Evolutionary conservation across 2,797 vertebrate species (phyloP).

Genomic region (Xenops minutus): DNA sequence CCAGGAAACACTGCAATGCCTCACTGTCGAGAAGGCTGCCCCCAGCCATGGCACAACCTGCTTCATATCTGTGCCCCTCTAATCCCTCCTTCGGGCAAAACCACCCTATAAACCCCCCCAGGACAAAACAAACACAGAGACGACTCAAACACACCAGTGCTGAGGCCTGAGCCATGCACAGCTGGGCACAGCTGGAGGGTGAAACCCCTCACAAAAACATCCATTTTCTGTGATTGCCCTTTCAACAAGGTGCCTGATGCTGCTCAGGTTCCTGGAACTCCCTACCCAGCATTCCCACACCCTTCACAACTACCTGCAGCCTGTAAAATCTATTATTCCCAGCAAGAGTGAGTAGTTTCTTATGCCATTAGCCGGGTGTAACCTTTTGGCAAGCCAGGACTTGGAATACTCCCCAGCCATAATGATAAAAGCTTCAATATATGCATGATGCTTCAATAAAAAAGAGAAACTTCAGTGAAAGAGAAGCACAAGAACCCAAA

Average conservation of each 20-base stretch:
- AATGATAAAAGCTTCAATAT: conserved; percentile 8
- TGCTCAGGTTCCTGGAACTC: not conserved
- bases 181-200: not conserved
- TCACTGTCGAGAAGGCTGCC: not conserved
- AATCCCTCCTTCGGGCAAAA: not conserved
- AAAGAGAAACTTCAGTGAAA: not conserved
- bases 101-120: accelerated
- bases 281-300: not conserved
- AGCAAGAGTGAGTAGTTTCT: not conserved
- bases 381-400: conserved; percentile 46
- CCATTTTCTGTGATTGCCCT: not conserved
- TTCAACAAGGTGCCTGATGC: not conserved
- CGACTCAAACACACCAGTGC: not conserved
- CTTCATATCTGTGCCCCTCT: not conserved
- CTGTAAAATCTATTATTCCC: conserved; percentile 15
- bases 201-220: not conserved
- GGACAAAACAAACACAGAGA: not conserved
- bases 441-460: not conserved
- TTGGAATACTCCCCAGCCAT: conserved; percentile 30
- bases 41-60: not conserved
- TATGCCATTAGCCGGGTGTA: conserved; percentile 48
- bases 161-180: not conserved
- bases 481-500: not conserved
- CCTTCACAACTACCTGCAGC: not conserved
- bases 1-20: not conserved